Base-by-base conservation (phyloP, 2,113 vertebrate species). In the Otolemur garnettii region DNA sequence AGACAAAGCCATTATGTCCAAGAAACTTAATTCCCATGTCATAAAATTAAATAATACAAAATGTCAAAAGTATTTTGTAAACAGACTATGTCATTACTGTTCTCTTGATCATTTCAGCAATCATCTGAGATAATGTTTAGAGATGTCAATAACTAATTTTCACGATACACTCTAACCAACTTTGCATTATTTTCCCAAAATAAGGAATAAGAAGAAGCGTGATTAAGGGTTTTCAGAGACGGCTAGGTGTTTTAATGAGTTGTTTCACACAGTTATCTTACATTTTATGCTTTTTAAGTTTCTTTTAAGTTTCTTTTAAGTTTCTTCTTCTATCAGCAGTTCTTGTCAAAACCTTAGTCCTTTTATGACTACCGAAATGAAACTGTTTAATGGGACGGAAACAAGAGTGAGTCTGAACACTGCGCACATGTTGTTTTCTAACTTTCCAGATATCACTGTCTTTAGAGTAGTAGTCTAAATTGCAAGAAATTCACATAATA, bases 111-210 rank as follows among this genome's bases (percentile, higher is more conserved):
- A 93, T 57, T 38, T 7, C 3, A 33, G 28, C 30, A 91, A 78
- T 85, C 7, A 90, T 50, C 12, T 90, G 9, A 83, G 11, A 64
- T n/a, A 60, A 4, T 53, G 3, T 69, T 89, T 88, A 59, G 18
- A 94, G 6, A 64, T 50, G 79, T 24, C 19, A 72, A 64, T 74
- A 93, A 62, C 0, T 9, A 57, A 64, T 18, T 79, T 91, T 84
- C 90, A 60, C 14, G 12, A 28, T 28, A 22, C 14, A 38, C 7
- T 85, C 81, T 60, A 84, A 60, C 12, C 7, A 82, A 53, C 1
- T 68, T 89, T 87, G 35, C 12, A 74, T 88, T 96, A 66, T 68
- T 68, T 22, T 85, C 11, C 68, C 53, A 86, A 93, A 84, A 35
- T 45, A 14, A 95, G 7, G 1, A 0, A 7, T 42, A 0, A 1